Conservation (phyloP, 2,888 invertebrate species). For the Lasioglossum leucozonium region DNA sequence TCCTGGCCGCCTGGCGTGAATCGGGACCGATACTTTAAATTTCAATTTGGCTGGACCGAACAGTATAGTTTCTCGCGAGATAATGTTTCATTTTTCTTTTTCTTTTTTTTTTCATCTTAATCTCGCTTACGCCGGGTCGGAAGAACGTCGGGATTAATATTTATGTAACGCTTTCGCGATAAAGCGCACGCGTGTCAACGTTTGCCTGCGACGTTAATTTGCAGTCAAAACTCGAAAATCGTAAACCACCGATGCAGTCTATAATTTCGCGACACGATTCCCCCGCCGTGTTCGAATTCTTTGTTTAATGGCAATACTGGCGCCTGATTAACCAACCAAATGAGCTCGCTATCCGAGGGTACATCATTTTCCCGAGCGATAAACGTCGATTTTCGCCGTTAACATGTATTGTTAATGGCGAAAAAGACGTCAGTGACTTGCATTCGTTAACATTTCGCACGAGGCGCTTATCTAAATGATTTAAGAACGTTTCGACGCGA, state of each 20-base stretch:
- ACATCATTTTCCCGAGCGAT: background rate
- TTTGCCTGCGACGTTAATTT: background rate
- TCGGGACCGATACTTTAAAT: background rate
- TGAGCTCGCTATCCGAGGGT: constrained; percentile 35
- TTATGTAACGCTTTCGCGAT: background rate
- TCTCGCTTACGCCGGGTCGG: too few relatives aligned
- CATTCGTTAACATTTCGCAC: background rate
- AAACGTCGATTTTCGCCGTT: background rate
- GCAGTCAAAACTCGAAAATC: background rate
- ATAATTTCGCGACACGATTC: background rate
- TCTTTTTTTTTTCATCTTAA: background rate
- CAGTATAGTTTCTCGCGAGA: too few relatives aligned
- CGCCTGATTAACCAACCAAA: constrained; percentile 60
- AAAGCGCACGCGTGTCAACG: background rate
- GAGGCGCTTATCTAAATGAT: background rate
- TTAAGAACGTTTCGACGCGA: background rate
- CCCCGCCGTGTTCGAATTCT: constrained; percentile 7
- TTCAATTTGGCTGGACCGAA: background rate
- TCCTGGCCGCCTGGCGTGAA: background rate
- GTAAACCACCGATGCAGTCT: background rate
- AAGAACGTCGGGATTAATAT: background rate
- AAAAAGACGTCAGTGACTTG: background rate
- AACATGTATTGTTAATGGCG: too few relatives aligned
- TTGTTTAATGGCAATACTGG: constrained; percentile 23
- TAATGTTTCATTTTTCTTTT: background rate